Conservation (phyloP, 1,140 invertebrate genomes). For the Nylanderia fulva region DNA sequence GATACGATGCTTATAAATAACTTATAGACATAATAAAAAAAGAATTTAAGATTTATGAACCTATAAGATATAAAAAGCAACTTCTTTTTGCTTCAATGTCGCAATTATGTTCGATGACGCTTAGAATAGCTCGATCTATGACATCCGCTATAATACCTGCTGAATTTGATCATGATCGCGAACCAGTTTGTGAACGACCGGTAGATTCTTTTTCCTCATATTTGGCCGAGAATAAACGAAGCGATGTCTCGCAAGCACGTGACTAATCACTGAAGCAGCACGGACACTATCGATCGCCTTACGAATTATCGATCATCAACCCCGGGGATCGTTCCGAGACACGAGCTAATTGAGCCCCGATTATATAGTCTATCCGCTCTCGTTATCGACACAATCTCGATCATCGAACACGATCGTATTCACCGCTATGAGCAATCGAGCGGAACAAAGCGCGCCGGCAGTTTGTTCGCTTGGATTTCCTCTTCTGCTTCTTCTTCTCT, state of each 20-base stretch:
- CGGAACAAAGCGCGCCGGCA: constrained; percentile 53
- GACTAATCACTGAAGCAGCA: constrained; percentile 23
- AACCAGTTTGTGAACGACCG: constrained; percentile 83
- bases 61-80: not conserved
- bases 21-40: not conserved
- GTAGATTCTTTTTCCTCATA: constrained; percentile 80
- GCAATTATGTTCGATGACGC: not conserved
- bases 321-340: constrained; percentile 6
- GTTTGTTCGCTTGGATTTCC: constrained; percentile 60
- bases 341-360: constrained; percentile 25
- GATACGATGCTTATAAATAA: not conserved
- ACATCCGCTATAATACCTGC: constrained; percentile 73
- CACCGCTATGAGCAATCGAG: constrained; percentile 48
- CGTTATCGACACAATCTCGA: constrained; percentile 52
- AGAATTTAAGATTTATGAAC: not conserved
- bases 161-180: constrained; percentile 70
- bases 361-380: constrained; percentile 41
- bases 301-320: constrained; percentile 49
- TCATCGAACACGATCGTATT: constrained; percentile 49
- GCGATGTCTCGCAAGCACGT: constrained; percentile 44
- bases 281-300: constrained; percentile 46
- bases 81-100: not conserved
- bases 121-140: not conserved
- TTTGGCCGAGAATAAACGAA: constrained; percentile 16
- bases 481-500: constrained; percentile 59